These are phyloP conservation scores for Hartigia nigra DNA, from an alignment of 2,888 invertebrate genomes.

Conservation along the genomic window DNA sequence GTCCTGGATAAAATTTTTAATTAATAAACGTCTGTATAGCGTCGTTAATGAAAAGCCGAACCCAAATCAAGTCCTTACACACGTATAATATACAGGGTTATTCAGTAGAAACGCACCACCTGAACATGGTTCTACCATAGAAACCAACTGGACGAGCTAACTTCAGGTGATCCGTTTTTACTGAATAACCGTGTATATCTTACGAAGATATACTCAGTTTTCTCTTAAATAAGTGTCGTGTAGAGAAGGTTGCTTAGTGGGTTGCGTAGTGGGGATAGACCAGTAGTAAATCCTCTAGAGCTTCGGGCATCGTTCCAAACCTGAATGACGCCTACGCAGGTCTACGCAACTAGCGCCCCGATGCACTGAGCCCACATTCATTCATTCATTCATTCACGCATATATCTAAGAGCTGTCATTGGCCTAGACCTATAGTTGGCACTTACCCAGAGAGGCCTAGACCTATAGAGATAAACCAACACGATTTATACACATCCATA, in stretches of 20 bases:
- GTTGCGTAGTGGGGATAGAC: neutral
- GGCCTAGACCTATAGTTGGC: conserved; percentile 4
- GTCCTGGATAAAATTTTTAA: neutral
- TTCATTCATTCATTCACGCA: conserved; percentile 33
- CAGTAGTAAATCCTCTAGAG: conserved; percentile 16
- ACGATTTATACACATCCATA: neutral
- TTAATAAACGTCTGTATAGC: neutral
- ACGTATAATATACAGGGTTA: neutral
- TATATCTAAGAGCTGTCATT: neutral
- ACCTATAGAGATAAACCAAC: neutral
- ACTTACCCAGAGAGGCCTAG: neutral
- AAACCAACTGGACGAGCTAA: too few relatives aligned
- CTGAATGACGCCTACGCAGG: conserved; percentile 43
- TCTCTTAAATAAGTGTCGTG: neutral
- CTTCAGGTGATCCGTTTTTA: too few relatives aligned
- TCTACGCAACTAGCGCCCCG: conserved; percentile 36
- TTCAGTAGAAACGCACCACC: too few relatives aligned
- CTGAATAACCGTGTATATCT: too few relatives aligned
- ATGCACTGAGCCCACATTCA: conserved; percentile 35
- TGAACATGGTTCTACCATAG: too few relatives aligned
- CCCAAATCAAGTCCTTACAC: neutral
- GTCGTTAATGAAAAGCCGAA: neutral
- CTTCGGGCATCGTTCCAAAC: conserved; percentile 43
- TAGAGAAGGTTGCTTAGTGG: neutral
- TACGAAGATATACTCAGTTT: neutral